Evolutionary conservation across 92 coral and sea anemone genomes (phyloP), one percentile per base, ranked within the genome.

Genomic region (Anthopleura xanthogrammica): DNA sequence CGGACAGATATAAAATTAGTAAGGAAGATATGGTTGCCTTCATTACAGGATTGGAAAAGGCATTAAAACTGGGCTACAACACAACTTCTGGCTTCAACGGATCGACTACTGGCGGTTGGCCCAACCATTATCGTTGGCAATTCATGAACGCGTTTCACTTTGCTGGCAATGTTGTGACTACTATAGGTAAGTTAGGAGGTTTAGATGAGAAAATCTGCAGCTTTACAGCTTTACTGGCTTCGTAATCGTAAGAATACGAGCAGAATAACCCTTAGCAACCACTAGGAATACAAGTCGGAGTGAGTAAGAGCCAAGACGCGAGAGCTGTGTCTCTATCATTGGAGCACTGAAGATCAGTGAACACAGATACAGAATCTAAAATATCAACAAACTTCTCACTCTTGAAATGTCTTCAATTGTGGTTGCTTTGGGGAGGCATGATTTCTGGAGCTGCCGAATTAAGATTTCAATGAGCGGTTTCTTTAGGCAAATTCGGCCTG

Each of bases 81-180:
- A 82, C 71, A 40, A 79, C 82, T 71, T 55, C 36, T 16, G 83
- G 83, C 22, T 68, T 22, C 74, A 68, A 68, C 41, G 74, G 74
- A 16, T 68, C 74, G 16, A 1, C 60, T 1, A 58, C 16, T 10
- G 79, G 79, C 58, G 78, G 87, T n/a, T 86, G 80, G 78, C 88
- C 93, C 41, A 3, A 5, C 0, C 76, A 60, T 40, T 20, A 71
- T 12, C 91, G 85, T 43, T 97, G 99, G 99, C 87, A 85, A 71
- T 97, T 94, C 76, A 94, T 97, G 99, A 92, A 94, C 85, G 98
- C 99, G 1, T 97, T 97, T 83, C 90, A 92, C 83, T 97, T 97
- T 87, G 99, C 95, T 83, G 99, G 99, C 50, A 97, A 97, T 79
- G 98, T 97, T 14, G 99, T 97, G 12, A 97, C 99, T 2, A 97